phyloP scores from a whole-genome alignment of 2,797 vertebrate genomes.

The Muscicapa striata region DNA sequence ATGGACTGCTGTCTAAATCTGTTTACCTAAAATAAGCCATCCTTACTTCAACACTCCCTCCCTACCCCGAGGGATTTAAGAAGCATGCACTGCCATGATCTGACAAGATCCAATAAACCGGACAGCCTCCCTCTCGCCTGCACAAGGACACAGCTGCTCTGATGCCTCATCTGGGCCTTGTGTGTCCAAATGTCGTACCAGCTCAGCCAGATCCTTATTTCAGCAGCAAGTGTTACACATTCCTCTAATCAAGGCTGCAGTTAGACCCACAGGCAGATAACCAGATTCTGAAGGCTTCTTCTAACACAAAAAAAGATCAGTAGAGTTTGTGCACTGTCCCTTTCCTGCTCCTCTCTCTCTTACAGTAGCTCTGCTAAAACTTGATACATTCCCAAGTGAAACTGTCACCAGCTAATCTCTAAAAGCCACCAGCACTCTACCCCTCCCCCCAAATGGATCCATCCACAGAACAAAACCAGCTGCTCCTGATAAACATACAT shows the following conservation, averaged over 20 bases:
- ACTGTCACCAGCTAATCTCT: slow-evolving; percentile 47
- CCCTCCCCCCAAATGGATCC: background rate
- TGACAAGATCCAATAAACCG: slow-evolving; percentile 58
- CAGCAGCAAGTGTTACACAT: background rate
- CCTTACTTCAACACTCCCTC: background rate
- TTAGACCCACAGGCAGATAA: background rate
- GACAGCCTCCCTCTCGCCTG: background rate
- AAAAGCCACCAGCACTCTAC: background rate
- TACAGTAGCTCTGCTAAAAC: background rate
- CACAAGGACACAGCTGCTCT: slow-evolving; percentile 58
- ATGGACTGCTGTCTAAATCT: background rate
- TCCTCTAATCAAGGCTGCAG: slow-evolving; percentile 8
- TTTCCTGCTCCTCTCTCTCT: background rate
- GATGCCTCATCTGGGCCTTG: slow-evolving; percentile 24
- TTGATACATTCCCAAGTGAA: background rate
- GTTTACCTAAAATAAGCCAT: slow-evolving; percentile 60
- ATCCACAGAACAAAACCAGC: slow-evolving; percentile 44
- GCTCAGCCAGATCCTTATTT: background rate
- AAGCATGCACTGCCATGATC: slow-evolving; percentile 34
- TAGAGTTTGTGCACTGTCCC: background rate
- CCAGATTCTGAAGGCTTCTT: slow-evolving; percentile 5
- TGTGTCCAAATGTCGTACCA: background rate
- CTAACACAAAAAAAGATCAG: background rate
- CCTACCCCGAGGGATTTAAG: slow-evolving; percentile 34
- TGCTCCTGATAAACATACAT: slow-evolving; percentile 50